Conservation (phyloP, 2,113 vertebrate genomes). For the Guaruba guarouba region DNA sequence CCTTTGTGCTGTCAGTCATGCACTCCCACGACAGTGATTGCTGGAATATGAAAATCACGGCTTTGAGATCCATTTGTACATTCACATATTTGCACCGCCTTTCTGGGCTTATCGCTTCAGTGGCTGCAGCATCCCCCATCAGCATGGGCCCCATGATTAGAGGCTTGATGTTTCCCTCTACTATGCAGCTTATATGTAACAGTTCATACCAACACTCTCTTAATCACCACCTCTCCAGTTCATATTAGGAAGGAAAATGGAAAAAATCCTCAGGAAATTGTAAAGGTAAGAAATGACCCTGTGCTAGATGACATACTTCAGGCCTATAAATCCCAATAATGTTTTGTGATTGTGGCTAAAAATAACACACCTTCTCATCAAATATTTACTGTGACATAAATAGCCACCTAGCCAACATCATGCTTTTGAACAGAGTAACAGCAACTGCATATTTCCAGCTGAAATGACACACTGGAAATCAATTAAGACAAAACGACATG, state of each 20-base stretch:
- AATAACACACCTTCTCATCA: not conserved
- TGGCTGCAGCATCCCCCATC: not conserved
- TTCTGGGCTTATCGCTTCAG: not conserved
- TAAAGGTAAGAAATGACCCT: not conserved
- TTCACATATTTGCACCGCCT: not conserved
- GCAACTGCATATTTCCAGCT: not conserved
- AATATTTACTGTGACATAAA: conserved; percentile 47
- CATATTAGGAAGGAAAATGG: not conserved
- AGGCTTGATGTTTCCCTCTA: not conserved
- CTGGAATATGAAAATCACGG: conserved; percentile 17
- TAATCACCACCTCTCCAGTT: not conserved
- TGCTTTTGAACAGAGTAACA: not conserved
- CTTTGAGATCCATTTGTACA: not conserved
- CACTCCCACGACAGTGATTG: not conserved
- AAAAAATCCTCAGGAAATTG: not conserved
- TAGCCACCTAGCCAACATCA: not conserved
- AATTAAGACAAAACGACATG: not conserved
- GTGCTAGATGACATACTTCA: not conserved
- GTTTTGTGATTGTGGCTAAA: not conserved
- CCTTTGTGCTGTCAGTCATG: conserved; percentile 50
- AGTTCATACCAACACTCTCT: not conserved
- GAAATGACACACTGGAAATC: not conserved
- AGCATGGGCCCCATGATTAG: not conserved
- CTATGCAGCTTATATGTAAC: not conserved
- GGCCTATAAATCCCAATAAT: not conserved